Conservation (phyloP, 2,113 vertebrate genomes). For the Callorhinus ursinus region DNA sequence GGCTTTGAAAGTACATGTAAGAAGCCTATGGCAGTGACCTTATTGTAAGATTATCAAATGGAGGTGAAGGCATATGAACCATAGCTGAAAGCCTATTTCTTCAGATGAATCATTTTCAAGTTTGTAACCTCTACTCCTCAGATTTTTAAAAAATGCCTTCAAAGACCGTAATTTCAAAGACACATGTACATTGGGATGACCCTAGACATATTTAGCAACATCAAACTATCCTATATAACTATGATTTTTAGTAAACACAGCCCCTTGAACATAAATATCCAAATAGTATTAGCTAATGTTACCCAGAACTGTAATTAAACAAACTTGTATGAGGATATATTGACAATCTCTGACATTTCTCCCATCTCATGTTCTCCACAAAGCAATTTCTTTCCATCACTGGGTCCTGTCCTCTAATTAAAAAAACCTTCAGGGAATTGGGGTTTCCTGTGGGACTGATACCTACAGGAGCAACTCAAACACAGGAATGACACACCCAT, state of each 20-base stretch:
- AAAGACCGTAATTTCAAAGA: constrained; percentile 29
- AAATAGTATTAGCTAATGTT: background rate
- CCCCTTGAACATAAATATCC: background rate
- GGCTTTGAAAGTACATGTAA: background rate
- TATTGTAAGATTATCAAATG: background rate
- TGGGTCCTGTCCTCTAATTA: background rate
- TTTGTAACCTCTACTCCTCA: background rate
- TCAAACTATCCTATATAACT: background rate
- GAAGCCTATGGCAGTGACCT: background rate
- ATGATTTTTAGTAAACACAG: background rate
- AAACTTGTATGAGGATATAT: background rate
- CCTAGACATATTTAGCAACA: background rate
- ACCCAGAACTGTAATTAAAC: background rate
- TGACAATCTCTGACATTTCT: background rate
- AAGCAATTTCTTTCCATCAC: background rate
- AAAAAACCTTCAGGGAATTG: background rate
- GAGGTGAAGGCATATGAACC: background rate
- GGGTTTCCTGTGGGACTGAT: background rate
- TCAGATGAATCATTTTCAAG: constrained; percentile 9
- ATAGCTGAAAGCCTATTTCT: background rate
- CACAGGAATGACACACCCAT: no score
- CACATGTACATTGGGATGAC: background rate
- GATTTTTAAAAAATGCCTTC: background rate
- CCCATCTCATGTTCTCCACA: background rate
- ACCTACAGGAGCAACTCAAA: background rate